Evolutionary conservation across 1,140 invertebrate species (phyloP), one percentile per base, ranked within the genome.

Genomic region (Lethrus apterus): DNA sequence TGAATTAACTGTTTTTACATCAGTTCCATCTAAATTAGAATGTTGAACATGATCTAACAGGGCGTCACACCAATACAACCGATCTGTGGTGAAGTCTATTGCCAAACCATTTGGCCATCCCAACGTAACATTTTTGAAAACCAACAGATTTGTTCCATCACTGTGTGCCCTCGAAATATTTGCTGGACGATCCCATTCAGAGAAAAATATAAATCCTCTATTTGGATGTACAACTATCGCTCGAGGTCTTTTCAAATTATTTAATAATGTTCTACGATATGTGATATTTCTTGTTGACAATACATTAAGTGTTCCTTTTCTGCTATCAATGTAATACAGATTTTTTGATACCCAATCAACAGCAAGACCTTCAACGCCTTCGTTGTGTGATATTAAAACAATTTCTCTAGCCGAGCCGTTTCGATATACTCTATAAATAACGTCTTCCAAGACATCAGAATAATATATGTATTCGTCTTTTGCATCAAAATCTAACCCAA

Each of bases 341-440:
- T 98, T 98, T 62, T 97, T 94, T 0, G 93, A 86, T 0, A 88
- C 87, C 95, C 94, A 98, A 63, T 99, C 96, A 0, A 97, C 86
- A 1, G 93, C 92, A 24, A 99, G 71, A 3, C 93, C 94, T 74
- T 98, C 94, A 0, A 99, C 93, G 0, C 92, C 92, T 71, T 97
- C 93, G 60, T 98, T 97, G 63, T 96, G 93, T 11, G 91, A 94
- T 7, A 93, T 91, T 13, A 98, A 63, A 0, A 97, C 91, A 38
- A 93, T 94, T 66, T 95, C 91, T 5, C 84, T 75, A 0, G 84
- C 83, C 0, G 89, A 90, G 44, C 91, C 91, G 66, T 93, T 92
- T 47, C 84, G 76, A 55, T 89, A 86, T 0, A 93, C 84, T 33
- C 92, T 76, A 63, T 95, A 96, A 53, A 98, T 97, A 0, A 96